phyloP scores from a whole-genome alignment of 2,113 vertebrate species.

The Notiomystis cincta region DNA sequence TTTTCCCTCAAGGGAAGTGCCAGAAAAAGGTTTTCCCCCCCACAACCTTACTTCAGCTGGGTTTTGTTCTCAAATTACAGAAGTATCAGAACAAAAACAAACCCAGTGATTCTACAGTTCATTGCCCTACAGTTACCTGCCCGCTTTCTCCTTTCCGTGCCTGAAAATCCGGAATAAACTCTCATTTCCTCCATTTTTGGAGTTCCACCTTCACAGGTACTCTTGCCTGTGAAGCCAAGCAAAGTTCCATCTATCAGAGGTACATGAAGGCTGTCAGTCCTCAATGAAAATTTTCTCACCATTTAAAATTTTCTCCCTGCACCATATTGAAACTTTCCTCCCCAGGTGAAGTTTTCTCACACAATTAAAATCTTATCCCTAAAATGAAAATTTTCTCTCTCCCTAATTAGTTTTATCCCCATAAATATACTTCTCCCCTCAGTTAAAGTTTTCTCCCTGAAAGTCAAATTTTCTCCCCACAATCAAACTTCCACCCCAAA shows the following conservation, averaged over 20 bases:
- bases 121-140: neutral
- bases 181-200: neutral
- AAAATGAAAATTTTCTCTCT: neutral
- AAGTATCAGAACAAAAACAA: neutral
- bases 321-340: neutral
- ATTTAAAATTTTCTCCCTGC: neutral
- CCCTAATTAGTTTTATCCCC: neutral
- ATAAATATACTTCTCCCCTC: neutral
- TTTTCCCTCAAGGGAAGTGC: neutral
- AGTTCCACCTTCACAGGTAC: neutral
- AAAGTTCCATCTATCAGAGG: neutral
- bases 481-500: neutral
- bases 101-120: neutral
- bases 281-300: neutral
- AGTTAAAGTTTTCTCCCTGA: neutral
- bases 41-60: neutral
- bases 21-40: neutral
- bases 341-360: neutral
- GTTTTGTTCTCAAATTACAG: neutral
- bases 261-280: neutral
- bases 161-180: neutral
- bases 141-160: neutral
- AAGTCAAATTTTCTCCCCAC: neutral
- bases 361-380: neutral
- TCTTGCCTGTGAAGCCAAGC: neutral